These are phyloP conservation scores for Hylia prasina DNA, from an alignment of 2,113 vertebrate genomes.

Conservation along the genomic window DNA sequence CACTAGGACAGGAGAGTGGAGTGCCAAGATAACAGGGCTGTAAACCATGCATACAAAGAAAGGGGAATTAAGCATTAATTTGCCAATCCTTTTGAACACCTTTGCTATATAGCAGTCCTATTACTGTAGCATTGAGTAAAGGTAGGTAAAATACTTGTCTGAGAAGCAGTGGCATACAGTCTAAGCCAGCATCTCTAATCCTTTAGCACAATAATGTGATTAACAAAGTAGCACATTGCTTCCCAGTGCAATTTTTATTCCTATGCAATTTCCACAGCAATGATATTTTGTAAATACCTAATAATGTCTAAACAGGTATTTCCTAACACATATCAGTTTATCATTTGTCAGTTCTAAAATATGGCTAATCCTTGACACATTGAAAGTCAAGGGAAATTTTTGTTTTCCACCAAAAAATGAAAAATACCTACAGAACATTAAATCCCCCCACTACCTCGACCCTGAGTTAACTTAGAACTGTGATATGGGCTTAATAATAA, in stretches of 20 bases:
- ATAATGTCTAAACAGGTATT: background rate
- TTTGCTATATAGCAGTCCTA: background rate
- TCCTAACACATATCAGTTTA: background rate
- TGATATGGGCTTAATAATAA: background rate
- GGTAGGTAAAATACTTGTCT: background rate
- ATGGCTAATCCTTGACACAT: background rate
- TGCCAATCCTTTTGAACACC: background rate
- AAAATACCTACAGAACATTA: background rate
- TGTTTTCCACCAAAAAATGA: background rate
- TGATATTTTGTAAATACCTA: background rate
- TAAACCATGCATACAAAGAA: background rate
- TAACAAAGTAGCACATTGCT: background rate
- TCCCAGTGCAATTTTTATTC: background rate
- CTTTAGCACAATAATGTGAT: background rate
- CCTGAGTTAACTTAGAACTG: background rate
- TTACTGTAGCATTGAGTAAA: background rate
- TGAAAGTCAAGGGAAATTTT: background rate
- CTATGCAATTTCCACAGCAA: background rate
- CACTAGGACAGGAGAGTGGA: background rate
- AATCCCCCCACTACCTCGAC: accelerated
- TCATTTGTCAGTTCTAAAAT: background rate
- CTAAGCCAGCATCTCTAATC: background rate
- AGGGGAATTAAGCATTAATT: background rate
- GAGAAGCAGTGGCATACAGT: background rate
- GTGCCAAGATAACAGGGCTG: background rate